These are phyloP conservation scores for Tolmerus cingulatus DNA, from an alignment of 2,888 invertebrate genomes.

Conservation along the genomic window DNA sequence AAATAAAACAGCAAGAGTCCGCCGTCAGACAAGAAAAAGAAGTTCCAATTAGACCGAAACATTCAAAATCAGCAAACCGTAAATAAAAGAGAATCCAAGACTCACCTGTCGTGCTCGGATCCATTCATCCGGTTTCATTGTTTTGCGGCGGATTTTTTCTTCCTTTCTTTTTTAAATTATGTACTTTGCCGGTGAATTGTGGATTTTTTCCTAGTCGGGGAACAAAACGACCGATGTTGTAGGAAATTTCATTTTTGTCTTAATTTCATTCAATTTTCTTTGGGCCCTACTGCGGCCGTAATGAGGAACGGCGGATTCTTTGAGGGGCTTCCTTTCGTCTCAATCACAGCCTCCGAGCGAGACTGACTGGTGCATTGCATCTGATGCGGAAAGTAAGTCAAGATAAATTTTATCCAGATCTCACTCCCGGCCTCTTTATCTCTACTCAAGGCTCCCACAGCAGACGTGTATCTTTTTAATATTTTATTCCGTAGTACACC, in stretches of 20 bases:
- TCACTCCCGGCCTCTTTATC: background rate
- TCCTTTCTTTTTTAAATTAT: background rate
- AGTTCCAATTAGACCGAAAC: conserved; percentile 47
- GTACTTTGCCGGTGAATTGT: background rate
- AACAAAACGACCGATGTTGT: background rate
- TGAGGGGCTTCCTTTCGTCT: background rate
- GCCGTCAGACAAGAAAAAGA: conserved; percentile 30
- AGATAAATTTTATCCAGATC: background rate
- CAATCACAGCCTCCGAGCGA: background rate
- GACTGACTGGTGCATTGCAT: background rate
- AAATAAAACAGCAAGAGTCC: background rate
- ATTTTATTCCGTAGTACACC: background rate
- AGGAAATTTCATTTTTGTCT: background rate
- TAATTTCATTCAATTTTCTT: conserved; percentile 21
- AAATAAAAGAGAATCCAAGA: conserved; percentile 43
- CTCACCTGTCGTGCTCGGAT: conserved; percentile 27
- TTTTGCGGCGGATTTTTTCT: background rate
- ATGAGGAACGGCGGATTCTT: background rate
- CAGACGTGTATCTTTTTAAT: background rate
- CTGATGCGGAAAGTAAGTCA: background rate
- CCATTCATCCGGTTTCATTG: conserved; percentile 38
- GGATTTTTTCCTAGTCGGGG: background rate
- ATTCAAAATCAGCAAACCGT: conserved; percentile 46
- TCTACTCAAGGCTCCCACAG: background rate
- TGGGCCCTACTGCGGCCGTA: background rate